phyloP scores from a whole-genome alignment of 2,797 vertebrate genomes.

The Nothura maculosa region DNA sequence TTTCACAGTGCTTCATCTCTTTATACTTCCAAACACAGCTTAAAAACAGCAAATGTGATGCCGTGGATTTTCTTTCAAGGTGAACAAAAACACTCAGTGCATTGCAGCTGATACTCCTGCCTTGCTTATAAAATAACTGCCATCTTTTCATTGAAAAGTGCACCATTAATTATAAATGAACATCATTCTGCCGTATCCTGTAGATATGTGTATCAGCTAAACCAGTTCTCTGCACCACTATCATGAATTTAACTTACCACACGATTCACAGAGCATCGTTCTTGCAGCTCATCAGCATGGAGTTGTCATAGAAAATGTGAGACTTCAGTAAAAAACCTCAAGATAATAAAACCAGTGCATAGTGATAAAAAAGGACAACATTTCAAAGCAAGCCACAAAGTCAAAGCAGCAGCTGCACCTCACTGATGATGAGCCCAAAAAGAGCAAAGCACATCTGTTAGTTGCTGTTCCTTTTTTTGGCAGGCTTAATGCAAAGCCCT shows the following conservation, averaged over 20 bases:
- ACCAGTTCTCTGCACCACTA: neutral
- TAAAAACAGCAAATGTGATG: neutral
- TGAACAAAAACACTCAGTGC: neutral
- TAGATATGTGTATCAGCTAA: neutral
- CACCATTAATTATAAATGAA: conserved; percentile 16
- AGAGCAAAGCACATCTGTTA: conserved; percentile 68
- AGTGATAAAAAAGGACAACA: neutral
- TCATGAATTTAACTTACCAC: neutral
- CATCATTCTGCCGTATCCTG: neutral
- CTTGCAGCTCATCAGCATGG: neutral
- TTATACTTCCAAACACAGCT: neutral
- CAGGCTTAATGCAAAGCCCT: conserved; percentile 39
- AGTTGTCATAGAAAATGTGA: neutral
- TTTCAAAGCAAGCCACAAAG: conserved; percentile 60
- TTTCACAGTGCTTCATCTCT: neutral
- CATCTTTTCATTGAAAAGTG: neutral
- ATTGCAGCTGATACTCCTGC: neutral
- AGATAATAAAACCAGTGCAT: neutral
- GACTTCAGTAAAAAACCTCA: neutral
- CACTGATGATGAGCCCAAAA: conserved; percentile 1
- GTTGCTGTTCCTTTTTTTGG: conserved; percentile 14
- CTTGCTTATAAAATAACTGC: neutral
- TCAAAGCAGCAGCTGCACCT: conserved; percentile 54
- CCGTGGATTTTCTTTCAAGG: conserved; percentile 26
- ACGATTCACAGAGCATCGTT: neutral